Conservation (phyloP, 2,888 invertebrate genomes). For the Epinotia nisella region DNA sequence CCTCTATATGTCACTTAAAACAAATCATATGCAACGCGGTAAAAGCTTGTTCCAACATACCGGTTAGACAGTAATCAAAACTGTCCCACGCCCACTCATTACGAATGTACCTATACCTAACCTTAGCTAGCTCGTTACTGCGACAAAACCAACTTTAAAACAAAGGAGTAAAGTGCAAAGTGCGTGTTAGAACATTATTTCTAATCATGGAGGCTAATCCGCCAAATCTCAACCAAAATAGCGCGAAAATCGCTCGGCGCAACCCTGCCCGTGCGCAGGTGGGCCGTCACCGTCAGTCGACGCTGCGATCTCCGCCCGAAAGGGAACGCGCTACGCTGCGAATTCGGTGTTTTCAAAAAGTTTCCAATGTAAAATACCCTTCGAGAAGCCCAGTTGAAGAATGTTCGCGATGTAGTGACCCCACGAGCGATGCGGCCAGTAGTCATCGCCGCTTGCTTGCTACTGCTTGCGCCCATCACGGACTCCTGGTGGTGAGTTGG, state of each 20-base stretch:
- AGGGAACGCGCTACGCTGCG: constrained; percentile 78
- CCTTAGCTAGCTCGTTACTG: background rate
- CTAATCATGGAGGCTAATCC: constrained; percentile 81
- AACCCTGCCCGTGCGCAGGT: constrained; percentile 65
- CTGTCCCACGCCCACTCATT: constrained; percentile 40
- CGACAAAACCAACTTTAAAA: constrained; percentile 5
- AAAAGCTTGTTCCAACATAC: constrained; percentile 34
- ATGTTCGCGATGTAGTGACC: constrained; percentile 68
- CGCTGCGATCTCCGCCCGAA: constrained; percentile 80
- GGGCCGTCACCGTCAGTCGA: constrained; percentile 82
- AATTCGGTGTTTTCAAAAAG: constrained; percentile 72
- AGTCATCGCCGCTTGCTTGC: constrained; percentile 92
- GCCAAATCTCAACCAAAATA: constrained; percentile 84
- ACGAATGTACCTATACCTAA: background rate
- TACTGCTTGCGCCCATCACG: constrained; percentile 94
- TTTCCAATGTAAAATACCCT: constrained; percentile 25
- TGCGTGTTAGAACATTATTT: constrained; percentile 47
- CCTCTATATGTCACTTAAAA: constrained; percentile 16
- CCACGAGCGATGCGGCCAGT: constrained; percentile 88
- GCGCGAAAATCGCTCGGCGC: constrained; percentile 79
- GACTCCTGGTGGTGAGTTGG: constrained; percentile 94
- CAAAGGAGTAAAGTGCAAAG: constrained; percentile 4
- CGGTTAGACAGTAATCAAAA: constrained; percentile 35
- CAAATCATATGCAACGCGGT: constrained; percentile 19
- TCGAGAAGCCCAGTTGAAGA: background rate